These are phyloP conservation scores for Crenuchus spilurus DNA, from an alignment of 2,797 vertebrate species.

Conservation along the genomic window DNA sequence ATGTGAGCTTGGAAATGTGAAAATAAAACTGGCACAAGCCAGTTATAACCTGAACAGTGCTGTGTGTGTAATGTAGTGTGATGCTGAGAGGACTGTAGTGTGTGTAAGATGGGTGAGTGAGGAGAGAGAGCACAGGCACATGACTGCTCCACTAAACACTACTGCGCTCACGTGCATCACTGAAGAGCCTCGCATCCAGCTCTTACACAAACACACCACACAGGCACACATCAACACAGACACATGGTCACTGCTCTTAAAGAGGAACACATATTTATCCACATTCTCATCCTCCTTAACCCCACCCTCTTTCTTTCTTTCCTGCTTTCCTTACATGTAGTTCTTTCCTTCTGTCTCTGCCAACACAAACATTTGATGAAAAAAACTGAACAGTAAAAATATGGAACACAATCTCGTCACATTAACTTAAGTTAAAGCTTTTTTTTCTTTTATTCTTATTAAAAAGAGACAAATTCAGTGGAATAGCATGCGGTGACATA, in stretches of 20 bases:
- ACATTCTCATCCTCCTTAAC: neutral
- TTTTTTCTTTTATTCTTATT: too few relatives aligned
- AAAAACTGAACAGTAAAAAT: too few relatives aligned
- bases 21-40: neutral
- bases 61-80: neutral
- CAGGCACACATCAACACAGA: neutral
- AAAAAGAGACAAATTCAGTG: too few relatives aligned
- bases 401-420: too few relatives aligned
- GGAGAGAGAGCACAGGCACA: neutral
- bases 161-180: neutral
- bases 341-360: neutral
- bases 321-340: neutral
- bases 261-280: conserved; percentile 2
- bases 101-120: neutral
- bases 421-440: too few relatives aligned
- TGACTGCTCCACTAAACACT: neutral
- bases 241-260: neutral
- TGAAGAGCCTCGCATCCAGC: neutral
- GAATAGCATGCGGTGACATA: too few relatives aligned
- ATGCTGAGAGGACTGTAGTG: neutral
- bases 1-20: too few relatives aligned
- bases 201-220: neutral
- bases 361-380: too few relatives aligned
- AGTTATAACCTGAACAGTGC: neutral
- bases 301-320: neutral